Percentiles rank a stretch among this genome's conserved stretches.
These are phyloP conservation scores for Porphyrio hochstetteri DNA, from an alignment of 2,113 vertebrate genomes.

Conservation along the genomic window DNA sequence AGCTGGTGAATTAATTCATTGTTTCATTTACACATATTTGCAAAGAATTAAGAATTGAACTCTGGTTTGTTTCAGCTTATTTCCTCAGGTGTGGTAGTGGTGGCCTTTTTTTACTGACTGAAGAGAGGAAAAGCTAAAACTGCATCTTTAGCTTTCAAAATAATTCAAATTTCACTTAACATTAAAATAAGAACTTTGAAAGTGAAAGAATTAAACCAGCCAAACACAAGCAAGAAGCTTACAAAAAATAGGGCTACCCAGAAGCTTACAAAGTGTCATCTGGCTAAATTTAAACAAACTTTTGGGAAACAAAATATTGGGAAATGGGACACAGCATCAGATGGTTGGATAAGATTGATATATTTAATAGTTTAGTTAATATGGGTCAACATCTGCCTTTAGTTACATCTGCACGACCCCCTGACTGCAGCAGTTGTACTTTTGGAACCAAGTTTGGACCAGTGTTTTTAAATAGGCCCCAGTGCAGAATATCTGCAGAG, in stretches of 20 bases:
- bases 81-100: neutral
- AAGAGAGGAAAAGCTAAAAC: neutral
- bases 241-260: neutral
- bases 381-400: constrained; percentile 64
- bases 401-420: constrained; percentile 45
- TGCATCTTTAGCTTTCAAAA: neutral
- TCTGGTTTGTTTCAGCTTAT: neutral
- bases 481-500: constrained; percentile 16
- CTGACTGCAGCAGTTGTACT: constrained; percentile 37
- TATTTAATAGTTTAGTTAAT: constrained; percentile 60
- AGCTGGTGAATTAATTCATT: neutral
- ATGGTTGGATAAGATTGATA: constrained; percentile 45
- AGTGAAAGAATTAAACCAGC: neutral
- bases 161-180: neutral
- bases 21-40: neutral
- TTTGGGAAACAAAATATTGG: constrained; percentile 13
- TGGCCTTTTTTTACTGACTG: neutral
- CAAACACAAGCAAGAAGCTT: neutral
- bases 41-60: neutral
- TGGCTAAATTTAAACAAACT: constrained; percentile 42
- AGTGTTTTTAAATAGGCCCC: constrained; percentile 42
- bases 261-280: constrained; percentile 37
- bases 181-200: neutral
- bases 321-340: constrained; percentile 17
- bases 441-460: constrained; percentile 40